Evolutionary conservation across 2,797 vertebrate genomes (phyloP).

Genomic region (Trachurus trachurus): DNA sequence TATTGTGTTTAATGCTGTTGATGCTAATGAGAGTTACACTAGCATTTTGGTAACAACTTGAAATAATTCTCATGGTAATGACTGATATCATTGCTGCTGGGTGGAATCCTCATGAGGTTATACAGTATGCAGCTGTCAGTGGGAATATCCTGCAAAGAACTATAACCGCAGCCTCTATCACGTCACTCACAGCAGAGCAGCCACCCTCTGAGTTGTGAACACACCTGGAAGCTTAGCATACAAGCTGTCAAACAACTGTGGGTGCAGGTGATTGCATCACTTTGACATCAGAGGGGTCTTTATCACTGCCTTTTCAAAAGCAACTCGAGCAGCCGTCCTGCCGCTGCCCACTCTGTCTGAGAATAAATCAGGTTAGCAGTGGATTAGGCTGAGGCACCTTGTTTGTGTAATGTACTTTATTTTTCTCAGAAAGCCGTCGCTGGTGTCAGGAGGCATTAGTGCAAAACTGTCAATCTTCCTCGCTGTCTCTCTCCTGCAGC

Average conservation of each 20-base stretch:
- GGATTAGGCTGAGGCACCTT: constrained; percentile 75
- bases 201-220: not conserved
- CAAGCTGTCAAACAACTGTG: constrained; percentile 31
- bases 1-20: no score
- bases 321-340: constrained; percentile 17
- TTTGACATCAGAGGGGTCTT: constrained; percentile 51
- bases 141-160: not conserved
- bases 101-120: no score
- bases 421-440: constrained; percentile 66
- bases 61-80: no score
- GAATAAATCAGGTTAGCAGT: constrained; percentile 72
- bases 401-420: constrained; percentile 75
- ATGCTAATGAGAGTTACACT: no score
- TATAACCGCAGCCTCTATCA: not conserved
- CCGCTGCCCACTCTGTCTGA: constrained; percentile 48
- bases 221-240: constrained; percentile 1
- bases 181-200: not conserved
- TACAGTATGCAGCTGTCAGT: no score
- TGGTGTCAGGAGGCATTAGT: constrained; percentile 74
- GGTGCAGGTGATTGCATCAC: constrained; percentile 30
- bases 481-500: constrained; percentile 23
- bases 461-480: constrained; percentile 67
- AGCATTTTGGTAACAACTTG: no score
- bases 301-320: constrained; percentile 38
- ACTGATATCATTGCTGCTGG: no score